Evolutionary conservation across 2,797 vertebrate genomes (phyloP).

Genomic region (Typhlichthys eigenmanni): DNA sequence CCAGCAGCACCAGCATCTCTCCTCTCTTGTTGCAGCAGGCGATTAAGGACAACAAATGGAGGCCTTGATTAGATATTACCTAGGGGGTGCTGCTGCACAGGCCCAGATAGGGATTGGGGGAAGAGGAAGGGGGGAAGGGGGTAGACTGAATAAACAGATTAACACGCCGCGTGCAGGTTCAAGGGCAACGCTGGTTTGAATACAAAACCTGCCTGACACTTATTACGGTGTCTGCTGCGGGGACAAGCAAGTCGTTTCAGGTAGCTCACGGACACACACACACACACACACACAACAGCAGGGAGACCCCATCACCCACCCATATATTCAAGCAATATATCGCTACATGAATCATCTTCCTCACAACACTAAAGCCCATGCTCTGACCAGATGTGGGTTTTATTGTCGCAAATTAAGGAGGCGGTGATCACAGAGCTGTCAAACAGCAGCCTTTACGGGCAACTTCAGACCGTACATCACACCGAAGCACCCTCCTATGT

Average conservation of each 20-base stretch:
- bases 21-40: neutral
- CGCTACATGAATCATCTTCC: neutral
- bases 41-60: constrained; percentile 9
- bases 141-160: neutral
- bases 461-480: constrained; percentile 22
- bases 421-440: constrained; percentile 37
- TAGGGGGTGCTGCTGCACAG: neutral
- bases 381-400: constrained; percentile 35
- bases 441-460: constrained; percentile 25
- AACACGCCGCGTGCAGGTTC: neutral
- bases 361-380: constrained; percentile 23
- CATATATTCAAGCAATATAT: constrained; percentile 20
- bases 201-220: constrained; percentile 20
- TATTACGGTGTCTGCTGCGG: constrained; percentile 15
- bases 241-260: neutral
- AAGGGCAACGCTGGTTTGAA: constrained; percentile 15
- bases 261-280: neutral
- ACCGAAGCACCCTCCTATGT: neutral
- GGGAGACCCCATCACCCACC: neutral
- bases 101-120: neutral
- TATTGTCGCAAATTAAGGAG: constrained; percentile 40
- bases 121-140: neutral
- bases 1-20: neutral
- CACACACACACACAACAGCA: neutral
- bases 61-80: constrained; percentile 18